These are phyloP conservation scores for Ascidia mentula DNA, from an alignment of 23 tunicate species.

Conservation along the genomic window DNA sequence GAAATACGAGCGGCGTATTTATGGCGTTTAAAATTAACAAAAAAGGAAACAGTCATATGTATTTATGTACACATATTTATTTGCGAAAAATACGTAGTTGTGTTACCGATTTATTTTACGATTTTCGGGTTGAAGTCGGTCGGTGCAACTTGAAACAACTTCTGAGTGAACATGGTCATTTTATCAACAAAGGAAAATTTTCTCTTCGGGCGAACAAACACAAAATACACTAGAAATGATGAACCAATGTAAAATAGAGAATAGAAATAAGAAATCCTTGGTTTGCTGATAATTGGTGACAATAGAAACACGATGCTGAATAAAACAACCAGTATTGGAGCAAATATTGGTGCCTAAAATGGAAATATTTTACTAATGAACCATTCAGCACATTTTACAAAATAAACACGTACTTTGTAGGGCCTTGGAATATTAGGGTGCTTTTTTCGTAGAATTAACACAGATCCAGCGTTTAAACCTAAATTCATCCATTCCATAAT, in stretches of 20 bases:
- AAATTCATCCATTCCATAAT: not conserved
- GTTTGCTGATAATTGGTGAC: not conserved
- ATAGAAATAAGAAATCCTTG: not conserved
- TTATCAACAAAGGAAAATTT: not conserved
- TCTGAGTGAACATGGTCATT: not conserved
- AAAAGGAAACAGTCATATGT: too few species aligned
- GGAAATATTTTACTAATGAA: too few species aligned
- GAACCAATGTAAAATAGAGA: not conserved
- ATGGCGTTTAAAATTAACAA: too few species aligned
- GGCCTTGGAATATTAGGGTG: not conserved
- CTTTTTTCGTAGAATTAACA: not conserved
- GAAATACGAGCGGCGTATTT: too few species aligned
- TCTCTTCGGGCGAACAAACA: not conserved
- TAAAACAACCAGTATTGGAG: not conserved
- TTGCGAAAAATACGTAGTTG: too few species aligned
- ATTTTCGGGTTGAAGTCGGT: not conserved
- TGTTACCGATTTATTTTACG: too few species aligned
- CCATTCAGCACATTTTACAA: too few species aligned
- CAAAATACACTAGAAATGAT: not conserved
- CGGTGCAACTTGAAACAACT: constrained; percentile 1
- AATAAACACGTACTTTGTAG: not conserved
- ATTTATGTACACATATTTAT: too few species aligned
- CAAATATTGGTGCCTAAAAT: not conserved
- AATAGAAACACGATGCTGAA: not conserved
- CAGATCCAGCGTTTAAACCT: not conserved